Evolutionary conservation across 2,888 invertebrate genomes (phyloP), one percentile per base, ranked within the genome.

Genomic region (Eupithecia tripunctaria): DNA sequence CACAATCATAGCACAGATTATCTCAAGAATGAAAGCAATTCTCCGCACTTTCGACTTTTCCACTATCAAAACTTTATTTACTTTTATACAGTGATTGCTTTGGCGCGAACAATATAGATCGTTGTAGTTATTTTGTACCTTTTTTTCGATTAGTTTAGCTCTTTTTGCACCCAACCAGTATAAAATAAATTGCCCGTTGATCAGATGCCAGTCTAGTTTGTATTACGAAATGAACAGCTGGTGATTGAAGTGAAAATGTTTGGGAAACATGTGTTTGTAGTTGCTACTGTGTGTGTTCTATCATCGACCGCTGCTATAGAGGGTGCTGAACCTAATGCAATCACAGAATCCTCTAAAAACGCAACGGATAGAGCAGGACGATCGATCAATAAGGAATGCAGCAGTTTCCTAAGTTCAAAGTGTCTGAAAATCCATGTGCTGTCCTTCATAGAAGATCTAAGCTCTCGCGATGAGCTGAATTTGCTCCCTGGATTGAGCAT

Each of bases 401-500:
- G 86, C 59, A 89, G 87, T 62, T 85, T 88, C 38, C 80, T 94
- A 0, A 97, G 96, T 85, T 94, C 96, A 32, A 97, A 97, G 85
- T 98, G 98, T 84, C 90, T 97, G 56, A 98, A 97, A 85, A 92
- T 97, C 76, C 97, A 97, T 82, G 95, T 97, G 64, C 95, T 97
- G 1, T 96, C 96, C 6, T 96, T 97, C 83, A 94, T 98, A 77
- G 97, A 97, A 84, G 96, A 96, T 66, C 85, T 97, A 43, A 96
- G 96, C 79, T 96, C 96, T 84, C 95, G 96, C 78, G 95, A 96
- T 81, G 96, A 97, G 86, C 95, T 97, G 7, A 95, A 95, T 76
- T 95, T 98, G 15, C 84, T 97, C 12, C 97, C 97, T 0, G 97
- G 97, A 76, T 93, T 98, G n/a, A 96, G 96, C 79, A 95, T 98